Conservation (phyloP, 1,140 invertebrate species). For the Anoplolepis gracilipes region DNA sequence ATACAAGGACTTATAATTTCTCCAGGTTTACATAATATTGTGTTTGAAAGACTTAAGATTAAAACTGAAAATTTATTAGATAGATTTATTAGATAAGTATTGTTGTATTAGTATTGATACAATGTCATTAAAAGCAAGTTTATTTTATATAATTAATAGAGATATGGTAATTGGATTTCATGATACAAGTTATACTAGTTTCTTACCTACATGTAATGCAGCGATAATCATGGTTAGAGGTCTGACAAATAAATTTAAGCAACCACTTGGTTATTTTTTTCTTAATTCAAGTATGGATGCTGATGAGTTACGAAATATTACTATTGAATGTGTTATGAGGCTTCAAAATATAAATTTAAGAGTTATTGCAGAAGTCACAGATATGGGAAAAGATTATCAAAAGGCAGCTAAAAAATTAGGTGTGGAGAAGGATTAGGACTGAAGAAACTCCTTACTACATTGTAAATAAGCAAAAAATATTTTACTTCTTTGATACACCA, state of each 20-base stretch:
- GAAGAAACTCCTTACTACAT: neutral
- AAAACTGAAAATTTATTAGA: slow-evolving; percentile 24
- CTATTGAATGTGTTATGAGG: neutral
- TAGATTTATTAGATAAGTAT: slow-evolving; percentile 3
- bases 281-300: slow-evolving; percentile 12
- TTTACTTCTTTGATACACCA: slow-evolving; percentile 16
- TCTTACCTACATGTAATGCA: slow-evolving; percentile 23
- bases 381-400: slow-evolving; percentile 1
- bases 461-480: slow-evolving; percentile 4
- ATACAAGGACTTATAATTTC: slow-evolving; percentile 19
- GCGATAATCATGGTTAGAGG: slow-evolving; percentile 23
- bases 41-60: slow-evolving; percentile 9
- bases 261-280: slow-evolving; percentile 39
- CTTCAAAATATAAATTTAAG: slow-evolving; percentile 5
- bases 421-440: too few species aligned
- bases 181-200: neutral
- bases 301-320: neutral
- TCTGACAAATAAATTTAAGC: slow-evolving; percentile 41
- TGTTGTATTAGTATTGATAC: slow-evolving; percentile 41
- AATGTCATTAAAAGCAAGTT: slow-evolving; percentile 37
- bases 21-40: neutral
- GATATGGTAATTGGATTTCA: slow-evolving; percentile 20
- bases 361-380: slow-evolving; percentile 7
- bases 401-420: neutral
- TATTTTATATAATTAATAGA: slow-evolving; percentile 32